These are phyloP conservation scores for Teleogryllus occipitalis DNA, from an alignment of 1,140 invertebrate genomes.

Conservation along the genomic window DNA sequence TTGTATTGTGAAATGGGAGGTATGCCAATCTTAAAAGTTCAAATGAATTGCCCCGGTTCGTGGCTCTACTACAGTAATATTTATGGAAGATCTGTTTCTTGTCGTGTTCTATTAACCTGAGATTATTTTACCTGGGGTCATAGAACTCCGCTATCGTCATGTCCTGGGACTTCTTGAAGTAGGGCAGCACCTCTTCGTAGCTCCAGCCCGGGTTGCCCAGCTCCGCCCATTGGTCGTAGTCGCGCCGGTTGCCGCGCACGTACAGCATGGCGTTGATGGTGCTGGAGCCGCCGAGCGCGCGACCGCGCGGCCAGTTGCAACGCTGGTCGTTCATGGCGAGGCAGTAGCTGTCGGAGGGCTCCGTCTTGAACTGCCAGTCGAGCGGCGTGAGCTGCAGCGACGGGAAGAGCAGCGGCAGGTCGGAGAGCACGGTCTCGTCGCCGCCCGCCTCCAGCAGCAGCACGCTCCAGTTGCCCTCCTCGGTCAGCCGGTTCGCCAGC, in stretches of 20 bases:
- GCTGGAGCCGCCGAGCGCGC: conserved; percentile 64
- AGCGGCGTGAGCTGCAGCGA: conserved; percentile 55
- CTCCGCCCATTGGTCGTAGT: conserved; percentile 55
- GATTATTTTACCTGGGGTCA: conserved; percentile 34
- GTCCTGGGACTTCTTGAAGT: conserved; percentile 23
- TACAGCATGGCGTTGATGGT: conserved; percentile 78
- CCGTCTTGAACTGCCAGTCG: conserved; percentile 61
- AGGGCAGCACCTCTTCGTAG: conserved; percentile 20
- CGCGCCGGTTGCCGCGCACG: conserved; percentile 54
- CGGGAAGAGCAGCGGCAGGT: conserved; percentile 66
- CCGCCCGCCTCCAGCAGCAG: conserved; percentile 28
- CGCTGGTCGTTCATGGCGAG: conserved; percentile 38
- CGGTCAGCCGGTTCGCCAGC: conserved; percentile 35
- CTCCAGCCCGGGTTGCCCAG: conserved; percentile 46
- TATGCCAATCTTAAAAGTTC: no score
- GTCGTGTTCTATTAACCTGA: no score
- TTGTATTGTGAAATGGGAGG: no score
- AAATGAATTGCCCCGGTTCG: no score
- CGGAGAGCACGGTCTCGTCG: conserved; percentile 63
- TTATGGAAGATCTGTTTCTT: no score
- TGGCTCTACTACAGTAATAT: no score
- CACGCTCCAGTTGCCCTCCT: conserved; percentile 11
- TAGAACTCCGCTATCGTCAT: background rate
- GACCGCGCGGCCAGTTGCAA: conserved; percentile 60
- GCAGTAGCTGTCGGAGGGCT: conserved; percentile 47